Base-by-base conservation (phyloP, 2,888 invertebrate species). In the Hyposoter didymator region DNA sequence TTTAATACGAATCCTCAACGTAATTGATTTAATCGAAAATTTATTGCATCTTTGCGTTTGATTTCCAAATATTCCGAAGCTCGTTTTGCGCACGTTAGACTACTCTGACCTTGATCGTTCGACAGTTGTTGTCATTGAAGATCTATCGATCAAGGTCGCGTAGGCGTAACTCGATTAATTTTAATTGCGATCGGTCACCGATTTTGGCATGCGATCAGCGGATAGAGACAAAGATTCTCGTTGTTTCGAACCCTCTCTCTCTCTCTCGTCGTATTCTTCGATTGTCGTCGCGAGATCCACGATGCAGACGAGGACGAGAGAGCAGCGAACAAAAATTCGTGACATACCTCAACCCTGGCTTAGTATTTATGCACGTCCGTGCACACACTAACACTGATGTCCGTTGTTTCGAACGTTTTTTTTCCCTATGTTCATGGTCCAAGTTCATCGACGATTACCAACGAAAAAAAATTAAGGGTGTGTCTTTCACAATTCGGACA, bases 161-260 rank as follows among this genome's bases (percentile, higher is more conserved):
- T 80, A 70, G 87, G 88, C 84, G 78, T 78, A 45, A 74, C 78
- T 86, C 87, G 87, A 89, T 89, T 88, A 88, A 90, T 89, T 89
- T 89, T 89, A 89, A 88, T 88, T 87, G 84, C 80, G 85, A 83
- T 79, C 84, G 85, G 79, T 66, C 86, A 84, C 83, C 87, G 85
- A 88, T 87, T 89, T 90, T 89, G 90, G 88, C 89, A 88, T 83
- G 78, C 73, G 78, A 73, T 76, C 83, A 78, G 72, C 74, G 7
- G 62, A 79, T 85, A 72, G 28, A 66, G 75, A 80, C 80, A 28
- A 72, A 73, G 72, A 35, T 79, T 82, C 80, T 78, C 73, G 73
- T 69, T 59, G 59, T 78, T 83, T 83, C 69, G 78, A 10, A 28
- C 12, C 0, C 22, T 72, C 62, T 62, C 19, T 49, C 22, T 28